A percentile compares a stretch with the other conserved stretches of the same genome.
Evolutionary conservation across 2,113 vertebrate genomes (phyloP).

Genomic region (Psettodes erumei): DNA sequence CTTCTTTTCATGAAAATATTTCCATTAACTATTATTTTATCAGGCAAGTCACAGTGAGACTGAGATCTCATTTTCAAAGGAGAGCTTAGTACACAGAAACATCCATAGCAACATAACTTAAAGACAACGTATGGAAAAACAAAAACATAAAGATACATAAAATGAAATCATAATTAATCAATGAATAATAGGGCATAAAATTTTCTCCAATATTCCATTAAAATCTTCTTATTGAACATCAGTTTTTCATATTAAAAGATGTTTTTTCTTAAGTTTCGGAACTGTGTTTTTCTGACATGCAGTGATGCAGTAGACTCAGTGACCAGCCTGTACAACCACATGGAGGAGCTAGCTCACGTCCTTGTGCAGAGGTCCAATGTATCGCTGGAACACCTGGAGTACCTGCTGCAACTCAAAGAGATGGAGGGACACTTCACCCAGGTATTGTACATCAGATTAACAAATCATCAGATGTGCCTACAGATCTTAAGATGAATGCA

Average conservation of each 20-base stretch:
- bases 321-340: conserved; percentile 84
- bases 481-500: not conserved
- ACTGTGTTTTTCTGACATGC: not conserved
- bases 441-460: conserved; percentile 72
- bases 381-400: conserved; percentile 87
- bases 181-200: not conserved
- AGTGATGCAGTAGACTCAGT: conserved; percentile 87
- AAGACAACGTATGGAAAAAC: not conserved
- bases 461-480: not conserved
- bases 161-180: not conserved
- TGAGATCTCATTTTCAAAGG: no score
- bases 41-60: not conserved
- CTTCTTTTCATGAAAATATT: no score
- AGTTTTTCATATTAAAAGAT: not conserved
- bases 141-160: not conserved
- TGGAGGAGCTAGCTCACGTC: conserved; percentile 90
- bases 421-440: conserved; percentile 86
- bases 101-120: not conserved
- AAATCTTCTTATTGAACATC: not conserved
- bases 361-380: conserved; percentile 90
- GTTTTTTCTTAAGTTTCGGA: not conserved
- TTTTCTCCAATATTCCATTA: not conserved
- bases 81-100: not conserved
- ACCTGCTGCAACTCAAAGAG: conserved; percentile 82
- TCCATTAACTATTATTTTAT: no score